Percentiles rank a stretch among this genome's conserved stretches.
Conservation (phyloP, 1,140 invertebrate species). For the Drosophila lacertosa region DNA sequence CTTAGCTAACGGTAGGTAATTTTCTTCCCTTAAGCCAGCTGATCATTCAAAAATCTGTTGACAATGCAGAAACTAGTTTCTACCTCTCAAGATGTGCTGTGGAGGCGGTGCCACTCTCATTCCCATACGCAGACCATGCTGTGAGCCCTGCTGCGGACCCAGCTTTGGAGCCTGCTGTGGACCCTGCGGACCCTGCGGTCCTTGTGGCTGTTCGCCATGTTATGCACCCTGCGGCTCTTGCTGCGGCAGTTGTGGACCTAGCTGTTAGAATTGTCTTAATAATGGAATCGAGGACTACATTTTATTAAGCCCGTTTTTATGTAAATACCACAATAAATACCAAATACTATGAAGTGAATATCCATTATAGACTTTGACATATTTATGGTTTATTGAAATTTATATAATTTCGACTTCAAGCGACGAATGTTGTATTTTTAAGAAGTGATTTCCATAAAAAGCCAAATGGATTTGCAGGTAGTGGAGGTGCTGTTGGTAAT, state of each 20-base stretch:
- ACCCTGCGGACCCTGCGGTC: conserved; percentile 3
- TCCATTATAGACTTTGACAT: background rate
- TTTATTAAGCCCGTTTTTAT: too few species aligned
- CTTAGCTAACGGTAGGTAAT: background rate
- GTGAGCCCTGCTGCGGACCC: conserved; percentile 22
- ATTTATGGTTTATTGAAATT: background rate
- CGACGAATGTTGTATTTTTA: background rate
- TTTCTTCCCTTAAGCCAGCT: background rate
- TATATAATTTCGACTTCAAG: too few species aligned
- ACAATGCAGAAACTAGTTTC: background rate
- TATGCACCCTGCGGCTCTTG: conserved; percentile 22
- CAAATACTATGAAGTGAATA: background rate
- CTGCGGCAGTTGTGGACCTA: conserved; percentile 18
- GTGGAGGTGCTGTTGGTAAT: background rate
- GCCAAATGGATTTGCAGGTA: background rate
- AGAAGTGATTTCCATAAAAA: background rate
- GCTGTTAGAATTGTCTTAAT: background rate
- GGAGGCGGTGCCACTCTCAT: background rate
- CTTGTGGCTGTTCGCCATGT: conserved; percentile 12
- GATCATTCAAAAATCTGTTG: background rate
- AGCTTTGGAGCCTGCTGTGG: conserved; percentile 12
- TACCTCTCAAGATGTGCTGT: conserved; percentile 18
- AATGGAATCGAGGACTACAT: too few species aligned
- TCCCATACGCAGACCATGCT: conserved; percentile 5
- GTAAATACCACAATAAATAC: background rate